Evolutionary conservation across 2,113 vertebrate genomes (phyloP).

Genomic region (Notarius quadriscutis): DNA sequence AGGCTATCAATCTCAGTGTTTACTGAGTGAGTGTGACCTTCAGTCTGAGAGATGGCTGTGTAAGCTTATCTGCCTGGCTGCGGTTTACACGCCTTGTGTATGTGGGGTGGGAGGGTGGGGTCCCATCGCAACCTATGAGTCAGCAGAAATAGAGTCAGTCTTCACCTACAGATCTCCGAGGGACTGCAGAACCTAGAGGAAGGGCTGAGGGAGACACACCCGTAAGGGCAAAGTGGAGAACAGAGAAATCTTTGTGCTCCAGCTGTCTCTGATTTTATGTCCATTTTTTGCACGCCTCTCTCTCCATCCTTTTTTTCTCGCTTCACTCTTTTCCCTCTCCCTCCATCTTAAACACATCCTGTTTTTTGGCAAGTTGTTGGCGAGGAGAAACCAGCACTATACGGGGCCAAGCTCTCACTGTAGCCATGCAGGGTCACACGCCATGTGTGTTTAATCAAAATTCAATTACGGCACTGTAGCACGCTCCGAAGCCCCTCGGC

Average conservation of each 20-base stretch:
- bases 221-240: slow-evolving; percentile 28
- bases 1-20: slow-evolving; percentile 51
- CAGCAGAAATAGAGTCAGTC: slow-evolving; percentile 41
- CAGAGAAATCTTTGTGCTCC: slow-evolving; percentile 81
- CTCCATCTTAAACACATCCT: slow-evolving; percentile 82
- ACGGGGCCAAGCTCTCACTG: slow-evolving; percentile 59
- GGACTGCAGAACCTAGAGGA: neutral
- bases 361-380: slow-evolving; percentile 85
- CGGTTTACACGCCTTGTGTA: neutral
- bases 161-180: slow-evolving; percentile 30
- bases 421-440: slow-evolving; percentile 81
- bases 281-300: slow-evolving; percentile 45
- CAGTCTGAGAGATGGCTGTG: slow-evolving; percentile 46
- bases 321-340: slow-evolving; percentile 61
- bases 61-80: slow-evolving; percentile 46
- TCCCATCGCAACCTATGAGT: slow-evolving; percentile 36
- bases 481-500: slow-evolving; percentile 82
- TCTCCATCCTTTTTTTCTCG: slow-evolving; percentile 66
- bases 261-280: slow-evolving; percentile 77
- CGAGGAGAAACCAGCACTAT: slow-evolving; percentile 76
- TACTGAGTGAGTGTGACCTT: slow-evolving; percentile 52
- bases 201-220: slow-evolving; percentile 34
- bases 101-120: neutral
- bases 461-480: slow-evolving; percentile 87
- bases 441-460: slow-evolving; percentile 95